Evolutionary conservation across 2,797 vertebrate species (phyloP).

Genomic region (Neoniphon sammara): DNA sequence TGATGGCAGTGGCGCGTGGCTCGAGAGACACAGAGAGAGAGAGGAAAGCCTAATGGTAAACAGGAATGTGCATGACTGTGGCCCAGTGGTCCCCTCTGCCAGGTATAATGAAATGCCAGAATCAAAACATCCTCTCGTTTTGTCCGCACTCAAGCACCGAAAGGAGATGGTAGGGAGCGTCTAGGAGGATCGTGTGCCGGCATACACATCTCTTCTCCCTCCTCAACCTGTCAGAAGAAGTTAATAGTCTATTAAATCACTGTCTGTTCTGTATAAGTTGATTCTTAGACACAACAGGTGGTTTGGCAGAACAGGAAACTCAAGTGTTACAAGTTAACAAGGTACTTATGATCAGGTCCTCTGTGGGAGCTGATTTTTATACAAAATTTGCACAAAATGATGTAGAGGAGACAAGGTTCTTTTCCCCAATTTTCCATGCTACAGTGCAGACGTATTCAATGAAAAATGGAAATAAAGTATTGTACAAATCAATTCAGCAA

Average conservation of each 20-base stretch:
- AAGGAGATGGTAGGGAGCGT: background rate
- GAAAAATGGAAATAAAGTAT: no score
- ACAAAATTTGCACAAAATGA: background rate
- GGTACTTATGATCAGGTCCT: no score
- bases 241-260: no score
- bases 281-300: no score
- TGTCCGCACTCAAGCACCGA: background rate
- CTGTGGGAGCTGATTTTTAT: no score
- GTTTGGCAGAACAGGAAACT: background rate
- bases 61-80: background rate
- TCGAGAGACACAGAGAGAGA: no score
- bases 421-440: no score
- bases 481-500: background rate
- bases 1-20: no score
- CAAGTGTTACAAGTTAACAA: background rate
- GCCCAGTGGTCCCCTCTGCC: background rate
- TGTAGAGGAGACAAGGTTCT: background rate
- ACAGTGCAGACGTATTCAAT: no score
- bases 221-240: no score
- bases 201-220: background rate
- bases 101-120: constrained; percentile 10
- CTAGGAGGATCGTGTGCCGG: no score
- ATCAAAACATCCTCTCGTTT: constrained; percentile 18
- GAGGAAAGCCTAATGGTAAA: background rate
- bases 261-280: no score